Percentiles rank a stretch among this genome's conserved stretches.
These are phyloP conservation scores for Tricholauxania praeusta DNA, from an alignment of 2,888 invertebrate genomes.

Conservation along the genomic window DNA sequence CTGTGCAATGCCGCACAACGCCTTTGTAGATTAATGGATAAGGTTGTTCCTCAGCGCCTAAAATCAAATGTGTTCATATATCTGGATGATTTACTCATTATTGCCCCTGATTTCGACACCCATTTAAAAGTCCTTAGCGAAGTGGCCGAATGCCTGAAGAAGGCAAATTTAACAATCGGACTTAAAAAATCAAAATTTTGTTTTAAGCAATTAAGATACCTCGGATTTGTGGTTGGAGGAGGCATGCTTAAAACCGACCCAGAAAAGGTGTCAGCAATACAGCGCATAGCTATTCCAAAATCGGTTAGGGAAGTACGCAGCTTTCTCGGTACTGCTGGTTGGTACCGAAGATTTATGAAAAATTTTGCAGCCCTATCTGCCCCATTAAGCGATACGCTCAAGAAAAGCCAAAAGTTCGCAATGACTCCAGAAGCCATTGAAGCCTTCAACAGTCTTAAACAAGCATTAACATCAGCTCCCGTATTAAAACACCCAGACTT, in stretches of 20 bases:
- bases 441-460: conserved; percentile 2
- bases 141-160: too few species aligned
- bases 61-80: too few species aligned
- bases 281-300: conserved; percentile 21
- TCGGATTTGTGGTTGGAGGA: conserved; percentile 15
- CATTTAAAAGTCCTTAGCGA: too few species aligned
- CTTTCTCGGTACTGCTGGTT: conserved; percentile 43
- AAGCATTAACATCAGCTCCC: neutral
- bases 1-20: conserved; percentile 43
- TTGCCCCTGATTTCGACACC: too few species aligned
- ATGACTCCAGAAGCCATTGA: conserved; percentile 6
- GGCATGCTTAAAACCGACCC: conserved; percentile 32
- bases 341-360: conserved; percentile 39
- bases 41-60: too few species aligned
- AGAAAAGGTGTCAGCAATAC: conserved; percentile 15
- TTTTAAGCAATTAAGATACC: conserved; percentile 6
- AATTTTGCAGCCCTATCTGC: conserved; percentile 27
- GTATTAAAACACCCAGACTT: conserved; percentile 32
- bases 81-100: too few species aligned
- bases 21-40: conserved; percentile 30
- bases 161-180: too few species aligned
- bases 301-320: conserved; percentile 37
- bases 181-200: too few species aligned
- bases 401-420: conserved; percentile 11
- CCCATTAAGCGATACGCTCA: conserved; percentile 28